Evolutionary conservation across 2,888 invertebrate genomes (phyloP).

Genomic region (Polymixis lichenea): DNA sequence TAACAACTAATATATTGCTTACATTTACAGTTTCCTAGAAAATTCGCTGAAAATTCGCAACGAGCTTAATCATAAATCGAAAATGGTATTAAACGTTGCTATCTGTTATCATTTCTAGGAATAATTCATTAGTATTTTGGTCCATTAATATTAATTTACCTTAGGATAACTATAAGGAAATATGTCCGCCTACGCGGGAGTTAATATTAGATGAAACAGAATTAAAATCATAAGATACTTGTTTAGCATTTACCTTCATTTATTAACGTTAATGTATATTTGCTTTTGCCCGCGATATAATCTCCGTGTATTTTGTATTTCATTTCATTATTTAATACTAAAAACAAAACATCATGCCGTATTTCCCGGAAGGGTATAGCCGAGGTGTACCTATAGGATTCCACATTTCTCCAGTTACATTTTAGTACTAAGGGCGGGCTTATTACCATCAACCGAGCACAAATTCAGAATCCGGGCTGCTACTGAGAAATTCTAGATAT

Average conservation of each 20-base stretch:
- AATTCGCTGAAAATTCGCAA: conserved; percentile 3
- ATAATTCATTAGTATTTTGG: conserved; percentile 39
- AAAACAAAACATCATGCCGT: too few species aligned
- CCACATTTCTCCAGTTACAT: too few species aligned
- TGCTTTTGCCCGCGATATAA: too few species aligned
- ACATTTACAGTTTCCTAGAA: conserved; percentile 1
- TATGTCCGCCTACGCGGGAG: conserved; percentile 5
- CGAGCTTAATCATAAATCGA: conserved; percentile 12
- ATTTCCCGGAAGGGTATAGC: too few species aligned
- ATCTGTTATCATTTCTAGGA: conserved; percentile 33
- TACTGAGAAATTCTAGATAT: too few species aligned
- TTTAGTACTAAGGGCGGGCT: too few species aligned
- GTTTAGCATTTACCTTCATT: neutral
- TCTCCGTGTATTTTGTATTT: too few species aligned
- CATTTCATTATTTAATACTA: too few species aligned
- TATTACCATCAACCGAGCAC: too few species aligned
- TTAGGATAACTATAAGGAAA: conserved; percentile 28
- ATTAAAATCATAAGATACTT: conserved; percentile 6
- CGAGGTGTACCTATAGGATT: too few species aligned
- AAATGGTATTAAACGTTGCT: conserved; percentile 20
- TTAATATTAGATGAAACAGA: neutral
- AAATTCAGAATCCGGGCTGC: too few species aligned
- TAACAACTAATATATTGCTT: neutral
- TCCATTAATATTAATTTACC: conserved; percentile 34
- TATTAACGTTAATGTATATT: neutral